Evolutionary conservation across 2,113 vertebrate species (phyloP).

Genomic region (Carassius gibelio): DNA sequence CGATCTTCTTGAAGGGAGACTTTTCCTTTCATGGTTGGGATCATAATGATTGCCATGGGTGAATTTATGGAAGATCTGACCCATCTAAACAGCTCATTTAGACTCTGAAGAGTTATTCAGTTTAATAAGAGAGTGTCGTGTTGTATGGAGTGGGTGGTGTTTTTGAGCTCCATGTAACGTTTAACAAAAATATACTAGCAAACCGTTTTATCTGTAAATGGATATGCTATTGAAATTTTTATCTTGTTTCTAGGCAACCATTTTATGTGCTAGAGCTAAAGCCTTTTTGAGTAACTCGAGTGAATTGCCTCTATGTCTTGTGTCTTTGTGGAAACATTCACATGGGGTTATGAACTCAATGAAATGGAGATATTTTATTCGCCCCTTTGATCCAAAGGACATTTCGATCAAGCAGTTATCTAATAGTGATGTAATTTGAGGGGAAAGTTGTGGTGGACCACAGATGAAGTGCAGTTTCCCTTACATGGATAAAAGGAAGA

Average conservation of each 20-base stretch:
- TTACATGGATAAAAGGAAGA: background rate
- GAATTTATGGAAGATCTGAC: background rate
- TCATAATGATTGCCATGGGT: constrained; percentile 10
- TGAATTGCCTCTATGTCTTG: background rate
- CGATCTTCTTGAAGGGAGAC: constrained; percentile 34
- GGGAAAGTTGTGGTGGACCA: constrained; percentile 1
- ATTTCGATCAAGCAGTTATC: constrained; percentile 3
- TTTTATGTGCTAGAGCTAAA: constrained; percentile 17
- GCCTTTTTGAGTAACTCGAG: constrained; percentile 5
- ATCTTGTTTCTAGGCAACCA: constrained; percentile 49
- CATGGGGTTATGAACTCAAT: background rate
- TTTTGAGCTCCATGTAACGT: background rate
- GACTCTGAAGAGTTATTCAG: background rate
- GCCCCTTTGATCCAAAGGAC: background rate
- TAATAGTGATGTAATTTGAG: background rate
- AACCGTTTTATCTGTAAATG: constrained; percentile 12
- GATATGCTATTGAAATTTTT: constrained; percentile 17
- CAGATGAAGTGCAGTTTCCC: background rate
- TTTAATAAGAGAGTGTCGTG: background rate
- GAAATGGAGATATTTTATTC: background rate
- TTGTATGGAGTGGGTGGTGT: background rate
- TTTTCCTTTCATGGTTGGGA: constrained; percentile 1
- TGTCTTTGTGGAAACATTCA: constrained; percentile 23
- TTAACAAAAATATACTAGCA: constrained; percentile 1
- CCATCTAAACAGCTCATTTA: background rate